These are phyloP conservation scores for Pseudochaenichthys georgianus DNA, from an alignment of 2,797 vertebrate species.

Conservation along the genomic window DNA sequence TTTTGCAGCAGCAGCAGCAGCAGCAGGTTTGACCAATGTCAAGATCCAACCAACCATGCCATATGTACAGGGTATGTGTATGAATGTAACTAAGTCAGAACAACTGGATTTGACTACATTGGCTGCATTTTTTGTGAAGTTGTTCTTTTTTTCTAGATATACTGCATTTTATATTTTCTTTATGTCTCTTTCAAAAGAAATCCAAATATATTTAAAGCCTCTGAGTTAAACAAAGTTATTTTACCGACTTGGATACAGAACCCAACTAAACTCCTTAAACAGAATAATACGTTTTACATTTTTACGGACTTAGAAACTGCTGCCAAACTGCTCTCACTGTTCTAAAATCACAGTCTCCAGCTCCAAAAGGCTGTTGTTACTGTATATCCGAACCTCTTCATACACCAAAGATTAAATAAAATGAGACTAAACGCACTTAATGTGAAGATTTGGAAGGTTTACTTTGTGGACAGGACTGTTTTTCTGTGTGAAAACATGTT, in stretches of 20 bases:
- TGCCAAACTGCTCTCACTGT: slow-evolving; percentile 16
- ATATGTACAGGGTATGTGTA: not conserved
- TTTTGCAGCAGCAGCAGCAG: not conserved
- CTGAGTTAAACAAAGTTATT: not conserved
- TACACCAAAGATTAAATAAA: slow-evolving; percentile 1
- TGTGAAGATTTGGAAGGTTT: slow-evolving; percentile 28
- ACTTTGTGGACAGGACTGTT: slow-evolving; percentile 23
- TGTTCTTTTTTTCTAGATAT: not conserved
- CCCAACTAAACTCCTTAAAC: slow-evolving; percentile 1
- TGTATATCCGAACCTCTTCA: not conserved
- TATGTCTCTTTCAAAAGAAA: not conserved
- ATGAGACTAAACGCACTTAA: slow-evolving; percentile 9
- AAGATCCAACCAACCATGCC: not conserved
- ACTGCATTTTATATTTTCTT: not conserved
- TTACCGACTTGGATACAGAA: slow-evolving; percentile 1
- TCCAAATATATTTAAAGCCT: slow-evolving; percentile 2
- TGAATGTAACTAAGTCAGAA: not conserved
- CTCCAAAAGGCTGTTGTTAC: not conserved
- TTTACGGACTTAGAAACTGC: slow-evolving; percentile 7
- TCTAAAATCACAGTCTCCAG: slow-evolving; percentile 12
- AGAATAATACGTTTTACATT: slow-evolving; percentile 7
- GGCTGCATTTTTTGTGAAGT: slow-evolving; percentile 7
- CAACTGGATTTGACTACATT: not conserved
- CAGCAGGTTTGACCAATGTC: slow-evolving; percentile 1
- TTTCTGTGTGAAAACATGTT: slow-evolving; percentile 43